A percentile compares a stretch with the other conserved stretches of the same genome.
Conservation (phyloP, 2,797 vertebrate species). For the Balearica regulorum region DNA sequence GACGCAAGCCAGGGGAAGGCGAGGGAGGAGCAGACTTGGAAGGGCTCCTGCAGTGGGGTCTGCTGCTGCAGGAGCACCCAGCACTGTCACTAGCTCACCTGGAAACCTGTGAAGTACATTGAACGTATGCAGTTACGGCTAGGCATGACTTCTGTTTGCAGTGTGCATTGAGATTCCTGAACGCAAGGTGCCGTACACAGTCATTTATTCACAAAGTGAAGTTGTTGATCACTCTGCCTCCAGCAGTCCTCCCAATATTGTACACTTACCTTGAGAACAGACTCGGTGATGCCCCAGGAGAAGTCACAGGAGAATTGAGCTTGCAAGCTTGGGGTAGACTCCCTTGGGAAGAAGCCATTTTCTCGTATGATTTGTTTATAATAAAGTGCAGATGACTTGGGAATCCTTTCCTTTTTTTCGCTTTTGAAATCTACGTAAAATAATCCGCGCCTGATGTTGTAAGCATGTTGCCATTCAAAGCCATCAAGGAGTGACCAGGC, state of each 20-base stretch:
- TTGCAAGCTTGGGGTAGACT: constrained; percentile 58
- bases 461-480: constrained; percentile 92
- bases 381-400: constrained; percentile 89
- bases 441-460: constrained; percentile 83
- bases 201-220: not conserved
- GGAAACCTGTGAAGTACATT: not conserved
- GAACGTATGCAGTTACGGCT: not conserved
- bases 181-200: rapidly evolving
- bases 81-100: not conserved
- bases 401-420: constrained; percentile 77
- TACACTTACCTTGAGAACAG: constrained; percentile 83
- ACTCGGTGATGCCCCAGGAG: constrained; percentile 92
- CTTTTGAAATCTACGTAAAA: constrained; percentile 89
- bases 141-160: not conserved
- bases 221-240: not conserved
- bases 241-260: not conserved
- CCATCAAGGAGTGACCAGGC: constrained; percentile 95
- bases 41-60: not conserved
- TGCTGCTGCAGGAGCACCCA: not conserved
- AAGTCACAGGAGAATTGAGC: constrained; percentile 90
- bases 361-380: constrained; percentile 83
- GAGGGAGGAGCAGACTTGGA: not conserved
- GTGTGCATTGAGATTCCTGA: not conserved
- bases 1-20: rapidly evolving
- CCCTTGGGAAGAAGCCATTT: constrained; percentile 82